phyloP scores from a whole-genome alignment of 2,113 vertebrate species.

The Sinosuthora webbiana region DNA sequence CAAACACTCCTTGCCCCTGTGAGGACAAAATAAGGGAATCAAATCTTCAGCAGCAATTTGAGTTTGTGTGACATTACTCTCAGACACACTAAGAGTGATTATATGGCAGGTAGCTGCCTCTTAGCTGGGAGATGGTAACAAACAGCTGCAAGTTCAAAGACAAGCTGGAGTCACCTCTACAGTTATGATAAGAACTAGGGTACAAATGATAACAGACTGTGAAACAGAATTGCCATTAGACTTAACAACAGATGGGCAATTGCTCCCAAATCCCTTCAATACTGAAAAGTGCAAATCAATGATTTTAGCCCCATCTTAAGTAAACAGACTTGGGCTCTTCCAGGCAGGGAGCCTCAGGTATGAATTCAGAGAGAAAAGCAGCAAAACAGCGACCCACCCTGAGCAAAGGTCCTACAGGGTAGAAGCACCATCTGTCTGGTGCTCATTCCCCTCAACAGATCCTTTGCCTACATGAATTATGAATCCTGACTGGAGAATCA shows the following conservation, averaged over 20 bases:
- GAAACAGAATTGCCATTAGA: background rate
- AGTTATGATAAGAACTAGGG: background rate
- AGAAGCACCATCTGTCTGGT: background rate
- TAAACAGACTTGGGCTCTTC: background rate
- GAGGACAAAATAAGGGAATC: background rate
- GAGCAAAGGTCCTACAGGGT: background rate
- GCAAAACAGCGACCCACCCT: background rate
- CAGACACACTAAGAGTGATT: background rate
- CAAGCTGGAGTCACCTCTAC: background rate
- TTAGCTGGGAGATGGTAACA: background rate
- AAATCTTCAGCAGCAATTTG: background rate
- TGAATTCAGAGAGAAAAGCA: background rate
- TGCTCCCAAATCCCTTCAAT: background rate
- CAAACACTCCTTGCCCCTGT: background rate
- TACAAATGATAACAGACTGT: background rate
- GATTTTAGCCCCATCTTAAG: background rate
- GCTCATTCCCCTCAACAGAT: accelerated
- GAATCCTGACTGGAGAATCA: background rate
- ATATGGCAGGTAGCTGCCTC: background rate
- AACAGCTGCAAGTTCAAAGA: background rate
- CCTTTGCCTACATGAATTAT: background rate
- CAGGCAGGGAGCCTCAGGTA: background rate
- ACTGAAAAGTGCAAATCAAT: background rate
- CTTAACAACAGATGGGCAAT: background rate
- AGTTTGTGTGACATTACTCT: background rate